Conservation (phyloP, 2,888 invertebrate species). For the Parascotia fuliginaria region DNA sequence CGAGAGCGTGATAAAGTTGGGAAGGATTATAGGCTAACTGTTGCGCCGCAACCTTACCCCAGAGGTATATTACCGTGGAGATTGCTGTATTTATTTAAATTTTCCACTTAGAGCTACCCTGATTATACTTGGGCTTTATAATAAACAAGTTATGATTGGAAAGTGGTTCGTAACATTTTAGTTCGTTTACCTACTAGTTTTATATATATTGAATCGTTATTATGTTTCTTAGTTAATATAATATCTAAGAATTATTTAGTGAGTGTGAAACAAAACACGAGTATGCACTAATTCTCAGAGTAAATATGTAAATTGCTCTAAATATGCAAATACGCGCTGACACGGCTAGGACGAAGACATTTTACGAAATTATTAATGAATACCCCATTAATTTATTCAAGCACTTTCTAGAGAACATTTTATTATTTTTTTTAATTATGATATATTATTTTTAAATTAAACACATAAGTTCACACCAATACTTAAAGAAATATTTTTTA, state of each 20-base stretch:
- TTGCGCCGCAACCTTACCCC: slow-evolving; percentile 55
- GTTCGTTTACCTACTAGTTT: too few species aligned
- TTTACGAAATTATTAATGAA: slow-evolving; percentile 1
- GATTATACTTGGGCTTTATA: slow-evolving; percentile 37
- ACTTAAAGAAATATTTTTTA: background rate
- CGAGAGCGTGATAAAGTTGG: slow-evolving; percentile 42
- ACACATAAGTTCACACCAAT: slow-evolving; percentile 5
- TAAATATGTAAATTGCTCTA: slow-evolving; percentile 40
- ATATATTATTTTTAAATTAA: background rate
- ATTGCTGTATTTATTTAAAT: slow-evolving; percentile 63
- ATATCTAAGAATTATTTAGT: too few species aligned
- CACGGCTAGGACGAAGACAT: slow-evolving; percentile 13
- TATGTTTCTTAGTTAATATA: too few species aligned
- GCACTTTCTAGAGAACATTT: slow-evolving; percentile 6
- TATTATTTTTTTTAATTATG: background rate
- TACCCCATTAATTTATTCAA: slow-evolving; percentile 3
- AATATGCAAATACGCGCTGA: slow-evolving; percentile 40
- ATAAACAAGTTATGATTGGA: background rate
- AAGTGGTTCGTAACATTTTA: background rate
- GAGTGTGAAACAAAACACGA: background rate
- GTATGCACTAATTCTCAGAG: slow-evolving; percentile 24
- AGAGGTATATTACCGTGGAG: slow-evolving; percentile 45
- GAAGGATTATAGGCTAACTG: slow-evolving; percentile 69
- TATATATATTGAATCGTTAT: too few species aligned
- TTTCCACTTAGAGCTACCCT: slow-evolving; percentile 39